Base-by-base conservation (phyloP, 1,140 invertebrate genomes). In the Danaus plexippus region DNA sequence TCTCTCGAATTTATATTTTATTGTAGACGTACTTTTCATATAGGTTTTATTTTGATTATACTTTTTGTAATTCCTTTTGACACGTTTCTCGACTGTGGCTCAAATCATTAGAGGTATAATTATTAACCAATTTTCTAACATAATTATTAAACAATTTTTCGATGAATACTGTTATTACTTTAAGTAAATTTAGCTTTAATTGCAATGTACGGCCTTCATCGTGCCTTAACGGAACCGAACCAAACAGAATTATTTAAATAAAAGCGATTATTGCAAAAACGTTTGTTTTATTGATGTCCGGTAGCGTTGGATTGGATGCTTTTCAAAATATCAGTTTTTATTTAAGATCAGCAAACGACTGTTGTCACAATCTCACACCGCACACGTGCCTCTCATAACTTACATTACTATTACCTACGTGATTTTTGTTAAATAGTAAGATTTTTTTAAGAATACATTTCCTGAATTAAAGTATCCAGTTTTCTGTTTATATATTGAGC, bases 221-320 rank as follows among this genome's bases (percentile, higher is more conserved):
- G 80, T 85, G 82, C 82, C 82, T 83, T 81, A 77, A 72, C 51
- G 81, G 63, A 85, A 83, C 78, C 56, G 72, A 83, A 85, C 82
- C 82, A 85, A 85, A 85, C 78, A 56, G 67, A 77, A 66, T 73
- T 46, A 49, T 57, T 52, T 57, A 32, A 32, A 32, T 32, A 52
- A 55, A 42, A 56, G 52, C 53, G 42, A 57, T 62, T 59, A 50
- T 40, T 32, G 12, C 44, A 32, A 51, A 46, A 47, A 52, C 47
- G 46, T 47, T 47, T 47, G 46, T 47, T 47, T 47, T 13, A 47
- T 47, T 47, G 12, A 57, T 68, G 65, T 75, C 64, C 61, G 52
- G 61, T 51, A 22, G 18, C 43, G 52, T 54, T 54, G 22, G 22
- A 32, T 32, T 32, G 22, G 7, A 4, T 32, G 18, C 2, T 22